Evolutionary conservation across 2,113 vertebrate species (phyloP), one percentile per base, ranked within the genome.

Genomic region (Synodontis membranacea): DNA sequence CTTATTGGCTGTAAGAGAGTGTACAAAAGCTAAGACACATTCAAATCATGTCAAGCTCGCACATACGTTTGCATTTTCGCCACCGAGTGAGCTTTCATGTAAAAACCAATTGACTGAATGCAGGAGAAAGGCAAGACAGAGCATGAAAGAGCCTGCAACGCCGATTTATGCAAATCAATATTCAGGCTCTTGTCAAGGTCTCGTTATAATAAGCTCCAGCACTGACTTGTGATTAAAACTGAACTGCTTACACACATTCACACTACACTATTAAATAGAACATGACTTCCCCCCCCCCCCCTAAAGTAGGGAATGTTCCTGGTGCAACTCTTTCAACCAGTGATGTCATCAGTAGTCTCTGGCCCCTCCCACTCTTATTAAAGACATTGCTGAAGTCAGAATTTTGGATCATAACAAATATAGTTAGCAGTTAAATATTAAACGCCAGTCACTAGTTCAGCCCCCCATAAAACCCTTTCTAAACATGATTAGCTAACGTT

Each of bases 1-100:
- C 28, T 62, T n/a, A 1, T 62, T 62, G 88, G 74, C 52, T 2
- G 21, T 17, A 19, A 48, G 80, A 56, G 56, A 74, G 50, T 48
- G 31, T 56, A 31, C 50, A 60, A 76, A 44, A 79, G 25, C 58
- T 58, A 86, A 48, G 74, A 88, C 19, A 28, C 44, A 37, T 75
- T 82, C 23, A 86, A 50, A 86, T 62, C 54, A 37, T 44, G 0
- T 37, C 34, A 25, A 21, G 25, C 66, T 42, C 56, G 34, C 7
- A 23, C 50, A 80, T 37, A 50, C 44, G 4, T 52, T 10, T 6
- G 4, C 28, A 34, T 83, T 60, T 80, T 58, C 34, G 17, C 4
- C 42, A 74, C 6, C 2, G 19, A 12, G 5, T n/a, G 23, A 56
- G 21, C 31, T 25, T 54, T 25, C n/a, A 23, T 1, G 8, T 52